Evolutionary conservation across 2,113 vertebrate species (phyloP).

Genomic region (Tragelaphus buxtoni): DNA sequence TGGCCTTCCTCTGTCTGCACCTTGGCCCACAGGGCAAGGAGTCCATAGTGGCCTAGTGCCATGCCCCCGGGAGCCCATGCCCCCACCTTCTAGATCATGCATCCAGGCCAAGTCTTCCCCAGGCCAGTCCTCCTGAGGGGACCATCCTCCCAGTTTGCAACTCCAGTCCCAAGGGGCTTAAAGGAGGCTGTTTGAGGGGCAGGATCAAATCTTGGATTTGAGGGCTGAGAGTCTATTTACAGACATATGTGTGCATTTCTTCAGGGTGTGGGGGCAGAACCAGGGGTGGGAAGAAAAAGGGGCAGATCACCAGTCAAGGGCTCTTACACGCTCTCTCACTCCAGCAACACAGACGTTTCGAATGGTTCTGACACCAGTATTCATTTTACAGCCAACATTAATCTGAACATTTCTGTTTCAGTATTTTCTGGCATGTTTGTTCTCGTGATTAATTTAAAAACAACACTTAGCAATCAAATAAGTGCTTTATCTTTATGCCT

Average conservation of each 20-base stretch:
- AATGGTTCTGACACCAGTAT: background rate
- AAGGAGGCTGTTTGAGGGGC: background rate
- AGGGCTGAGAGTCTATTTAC: background rate
- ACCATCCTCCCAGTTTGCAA: background rate
- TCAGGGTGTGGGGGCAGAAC: background rate
- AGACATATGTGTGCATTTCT: accelerated
- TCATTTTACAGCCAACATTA: background rate
- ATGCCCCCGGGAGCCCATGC: accelerated
- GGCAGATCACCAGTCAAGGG: background rate
- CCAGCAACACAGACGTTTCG: no score
- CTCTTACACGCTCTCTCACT: background rate
- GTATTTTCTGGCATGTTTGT: background rate
- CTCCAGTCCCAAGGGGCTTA: background rate
- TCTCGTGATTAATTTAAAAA: background rate
- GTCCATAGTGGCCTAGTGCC: background rate
- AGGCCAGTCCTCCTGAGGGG: background rate
- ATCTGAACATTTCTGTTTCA: background rate
- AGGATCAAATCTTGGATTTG: background rate
- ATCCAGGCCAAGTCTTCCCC: no score
- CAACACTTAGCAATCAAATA: background rate
- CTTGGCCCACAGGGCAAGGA: background rate
- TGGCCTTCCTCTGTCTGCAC: background rate
- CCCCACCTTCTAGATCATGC: background rate
- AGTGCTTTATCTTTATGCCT: background rate
- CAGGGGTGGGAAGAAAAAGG: background rate